phyloP scores from a whole-genome alignment of 2,888 invertebrate genomes.

The Macrophya alboannulata region DNA sequence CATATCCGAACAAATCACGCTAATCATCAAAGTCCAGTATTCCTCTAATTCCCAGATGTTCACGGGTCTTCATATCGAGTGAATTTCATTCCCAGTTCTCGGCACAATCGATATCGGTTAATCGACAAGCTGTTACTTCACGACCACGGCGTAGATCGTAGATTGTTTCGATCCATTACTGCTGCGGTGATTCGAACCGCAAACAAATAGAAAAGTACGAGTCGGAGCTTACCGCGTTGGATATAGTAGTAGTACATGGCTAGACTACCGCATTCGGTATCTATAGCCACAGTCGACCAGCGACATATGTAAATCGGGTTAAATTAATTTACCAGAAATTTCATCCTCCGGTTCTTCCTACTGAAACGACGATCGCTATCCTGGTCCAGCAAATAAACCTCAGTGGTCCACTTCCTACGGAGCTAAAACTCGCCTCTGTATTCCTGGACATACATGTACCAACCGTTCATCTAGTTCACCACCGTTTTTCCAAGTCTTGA shows the following conservation, averaged over 20 bases:
- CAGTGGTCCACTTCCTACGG: background rate
- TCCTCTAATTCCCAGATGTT: background rate
- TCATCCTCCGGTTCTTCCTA: slow-evolving; percentile 51
- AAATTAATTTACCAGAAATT: slow-evolving; percentile 72
- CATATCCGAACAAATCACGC: background rate
- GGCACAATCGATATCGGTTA: slow-evolving; percentile 36
- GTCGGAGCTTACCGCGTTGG: background rate
- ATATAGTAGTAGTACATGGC: background rate
- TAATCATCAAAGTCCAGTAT: background rate
- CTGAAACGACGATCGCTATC: background rate
- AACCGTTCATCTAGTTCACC: too few relatives aligned
- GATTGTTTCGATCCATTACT: slow-evolving; percentile 53
- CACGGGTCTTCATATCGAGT: background rate
- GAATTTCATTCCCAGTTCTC: background rate
- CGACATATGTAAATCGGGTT: slow-evolving; percentile 69
- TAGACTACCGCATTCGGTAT: background rate
- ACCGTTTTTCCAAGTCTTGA: too few relatives aligned
- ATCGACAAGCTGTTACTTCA: slow-evolving; percentile 39
- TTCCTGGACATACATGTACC: background rate
- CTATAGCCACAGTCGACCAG: background rate
- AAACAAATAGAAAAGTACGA: slow-evolving; percentile 32
- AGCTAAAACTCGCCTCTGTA: background rate
- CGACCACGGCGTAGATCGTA: slow-evolving; percentile 32
- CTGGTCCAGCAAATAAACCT: background rate
- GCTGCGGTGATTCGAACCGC: slow-evolving; percentile 35